phyloP scores from a whole-genome alignment of 2,113 vertebrate genomes.

The Orcinus orca region DNA sequence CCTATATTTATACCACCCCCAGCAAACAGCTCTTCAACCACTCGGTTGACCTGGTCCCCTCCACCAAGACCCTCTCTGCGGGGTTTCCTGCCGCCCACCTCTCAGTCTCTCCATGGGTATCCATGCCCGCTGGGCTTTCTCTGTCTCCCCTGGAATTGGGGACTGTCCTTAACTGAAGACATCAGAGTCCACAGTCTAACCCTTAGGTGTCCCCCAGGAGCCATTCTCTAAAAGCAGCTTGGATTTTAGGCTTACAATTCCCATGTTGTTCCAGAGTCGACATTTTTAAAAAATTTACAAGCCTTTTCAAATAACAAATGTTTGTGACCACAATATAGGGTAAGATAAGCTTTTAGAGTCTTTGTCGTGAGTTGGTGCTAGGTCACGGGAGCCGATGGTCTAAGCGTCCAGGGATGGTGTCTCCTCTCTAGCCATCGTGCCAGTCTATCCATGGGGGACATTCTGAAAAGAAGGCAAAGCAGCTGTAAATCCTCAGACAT shows the following conservation, averaged over 20 bases:
- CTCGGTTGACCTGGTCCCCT: background rate
- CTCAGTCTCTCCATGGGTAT: background rate
- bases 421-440: slow-evolving; percentile 50
- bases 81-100: background rate
- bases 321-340: slow-evolving; percentile 78
- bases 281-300: slow-evolving; percentile 73
- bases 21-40: background rate
- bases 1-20: background rate
- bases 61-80: rapidly evolving
- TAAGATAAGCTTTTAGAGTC: slow-evolving; percentile 82
- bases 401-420: slow-evolving; percentile 38
- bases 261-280: slow-evolving; percentile 78
- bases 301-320: slow-evolving; percentile 79
- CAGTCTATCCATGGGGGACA: slow-evolving; percentile 52
- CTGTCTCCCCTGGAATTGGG: background rate
- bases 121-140: background rate
- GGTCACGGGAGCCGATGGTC: slow-evolving; percentile 75
- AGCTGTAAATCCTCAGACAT: slow-evolving; percentile 58
- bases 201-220: slow-evolving; percentile 31
- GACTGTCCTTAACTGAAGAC: slow-evolving; percentile 52
- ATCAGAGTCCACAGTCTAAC: slow-evolving; percentile 65
- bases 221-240: slow-evolving; percentile 63
- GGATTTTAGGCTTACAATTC: slow-evolving; percentile 71
- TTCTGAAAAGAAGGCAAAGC: slow-evolving; percentile 17
- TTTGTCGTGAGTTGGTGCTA: slow-evolving; percentile 73